Evolutionary conservation across 2,888 invertebrate species (phyloP).

Genomic region (Phoenoteleia sp.): DNA sequence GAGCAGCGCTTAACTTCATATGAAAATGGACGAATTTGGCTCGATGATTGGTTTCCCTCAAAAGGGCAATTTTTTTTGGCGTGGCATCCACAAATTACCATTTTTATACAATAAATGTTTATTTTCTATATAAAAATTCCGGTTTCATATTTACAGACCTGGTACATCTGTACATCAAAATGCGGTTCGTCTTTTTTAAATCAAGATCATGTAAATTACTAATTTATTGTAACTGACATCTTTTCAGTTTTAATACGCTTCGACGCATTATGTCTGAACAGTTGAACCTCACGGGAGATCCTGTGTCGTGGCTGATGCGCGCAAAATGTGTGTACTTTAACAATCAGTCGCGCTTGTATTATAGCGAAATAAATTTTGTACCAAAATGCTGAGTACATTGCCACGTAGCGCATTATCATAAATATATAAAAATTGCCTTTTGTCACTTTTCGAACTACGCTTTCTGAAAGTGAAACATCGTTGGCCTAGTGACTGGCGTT

Average conservation of each 20-base stretch:
- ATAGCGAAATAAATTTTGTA: neutral
- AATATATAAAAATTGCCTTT: neutral
- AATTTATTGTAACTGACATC: neutral
- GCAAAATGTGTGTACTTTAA: constrained; percentile 33
- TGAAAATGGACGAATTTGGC: no score
- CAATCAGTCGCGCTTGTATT: constrained; percentile 4
- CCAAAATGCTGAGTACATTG: neutral
- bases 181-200: no score
- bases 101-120: no score
- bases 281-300: neutral
- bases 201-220: constrained; percentile 6
- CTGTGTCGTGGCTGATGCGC: constrained; percentile 31
- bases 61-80: no score
- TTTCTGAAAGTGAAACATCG: neutral
- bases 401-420: neutral
- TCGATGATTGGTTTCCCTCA: no score
- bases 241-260: constrained; percentile 18
- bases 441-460: neutral
- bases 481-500: neutral
- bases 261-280: constrained; percentile 18
- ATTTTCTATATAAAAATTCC: no score
- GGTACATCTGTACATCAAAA: no score
- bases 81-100: no score
- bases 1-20: no score
- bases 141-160: no score